A percentile compares a stretch with the other conserved stretches of the same genome.
Conservation (phyloP, 2,888 invertebrate genomes). For the Tachina grossa region DNA sequence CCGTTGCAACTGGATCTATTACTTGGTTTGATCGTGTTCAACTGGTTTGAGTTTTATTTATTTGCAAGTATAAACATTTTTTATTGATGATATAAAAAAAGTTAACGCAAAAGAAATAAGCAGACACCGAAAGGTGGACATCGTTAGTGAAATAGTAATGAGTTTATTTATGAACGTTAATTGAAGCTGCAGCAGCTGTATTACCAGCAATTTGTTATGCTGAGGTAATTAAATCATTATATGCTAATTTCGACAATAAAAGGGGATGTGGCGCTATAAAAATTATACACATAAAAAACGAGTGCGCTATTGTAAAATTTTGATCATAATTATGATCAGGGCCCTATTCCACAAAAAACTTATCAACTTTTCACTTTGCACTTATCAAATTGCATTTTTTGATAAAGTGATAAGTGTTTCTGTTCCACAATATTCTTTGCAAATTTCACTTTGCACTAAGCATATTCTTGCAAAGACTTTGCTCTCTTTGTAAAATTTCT, state of each 20-base stretch:
- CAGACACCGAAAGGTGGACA: slow-evolving; percentile 48
- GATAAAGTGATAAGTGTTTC: too few relatives aligned
- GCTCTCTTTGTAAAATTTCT: too few relatives aligned
- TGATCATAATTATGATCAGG: too few relatives aligned
- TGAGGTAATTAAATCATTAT: slow-evolving; percentile 27
- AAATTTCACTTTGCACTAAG: too few relatives aligned
- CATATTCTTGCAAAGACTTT: too few relatives aligned
- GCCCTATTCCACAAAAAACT: too few relatives aligned
- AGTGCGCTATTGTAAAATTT: not conserved
- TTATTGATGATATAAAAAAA: slow-evolving; percentile 45
- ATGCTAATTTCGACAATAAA: not conserved
- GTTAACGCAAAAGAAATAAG: not conserved
- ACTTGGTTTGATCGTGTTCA: slow-evolving; percentile 43
- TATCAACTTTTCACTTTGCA: too few relatives aligned
- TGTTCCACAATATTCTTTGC: too few relatives aligned
- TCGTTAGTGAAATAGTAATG: slow-evolving; percentile 57
- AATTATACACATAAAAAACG: not conserved
- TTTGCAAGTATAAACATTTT: slow-evolving; percentile 1
- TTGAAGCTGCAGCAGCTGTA: slow-evolving; percentile 58
- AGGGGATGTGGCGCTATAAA: not conserved
- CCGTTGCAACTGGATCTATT: slow-evolving; percentile 54
- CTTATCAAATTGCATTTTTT: too few relatives aligned
- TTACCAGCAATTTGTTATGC: not conserved
- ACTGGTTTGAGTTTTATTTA: slow-evolving; percentile 42
- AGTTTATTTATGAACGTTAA: slow-evolving; percentile 58